Conservation (phyloP, 2,888 invertebrate genomes). For the Drosophila subsilvestris region DNA sequence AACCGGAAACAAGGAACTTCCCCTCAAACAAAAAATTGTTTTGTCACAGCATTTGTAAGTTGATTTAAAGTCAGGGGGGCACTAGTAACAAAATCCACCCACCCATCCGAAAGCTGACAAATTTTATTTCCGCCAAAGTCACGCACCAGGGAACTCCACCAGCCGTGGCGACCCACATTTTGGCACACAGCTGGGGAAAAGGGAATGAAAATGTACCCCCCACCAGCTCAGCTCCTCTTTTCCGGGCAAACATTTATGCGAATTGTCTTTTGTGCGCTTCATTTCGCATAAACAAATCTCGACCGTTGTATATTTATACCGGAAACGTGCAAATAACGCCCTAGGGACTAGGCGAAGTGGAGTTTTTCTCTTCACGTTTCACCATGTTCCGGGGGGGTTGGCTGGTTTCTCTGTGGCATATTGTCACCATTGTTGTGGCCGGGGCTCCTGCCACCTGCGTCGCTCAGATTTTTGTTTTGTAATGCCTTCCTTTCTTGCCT, state of each 20-base stretch:
- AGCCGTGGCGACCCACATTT: slow-evolving; percentile 62
- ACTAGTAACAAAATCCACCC: too few relatives aligned
- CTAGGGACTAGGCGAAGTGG: slow-evolving; percentile 77
- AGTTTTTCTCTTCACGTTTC: slow-evolving; percentile 48
- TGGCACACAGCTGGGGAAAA: slow-evolving; percentile 1
- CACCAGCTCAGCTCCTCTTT: slow-evolving; percentile 10
- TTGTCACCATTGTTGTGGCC: slow-evolving; percentile 72
- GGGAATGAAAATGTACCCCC: not conserved
- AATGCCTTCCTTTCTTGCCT: slow-evolving; percentile 16
- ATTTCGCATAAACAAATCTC: slow-evolving; percentile 81
- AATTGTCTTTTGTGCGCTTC: slow-evolving; percentile 80
- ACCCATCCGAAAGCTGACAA: slow-evolving; percentile 60
- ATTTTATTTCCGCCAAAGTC: slow-evolving; percentile 75
- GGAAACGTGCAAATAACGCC: slow-evolving; percentile 80
- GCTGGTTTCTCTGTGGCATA: slow-evolving; percentile 36
- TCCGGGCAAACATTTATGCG: slow-evolving; percentile 68
- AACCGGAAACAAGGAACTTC: slow-evolving; percentile 10
- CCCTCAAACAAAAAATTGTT: slow-evolving; percentile 14
- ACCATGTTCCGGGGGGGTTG: slow-evolving; percentile 7
- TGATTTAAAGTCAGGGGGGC: slow-evolving; percentile 75
- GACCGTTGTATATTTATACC: slow-evolving; percentile 78
- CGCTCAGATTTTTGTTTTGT: slow-evolving; percentile 52
- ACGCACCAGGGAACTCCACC: slow-evolving; percentile 73
- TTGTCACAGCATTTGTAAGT: slow-evolving; percentile 50
- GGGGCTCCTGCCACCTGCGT: slow-evolving; percentile 60